These are phyloP conservation scores for Chaitophorus viminalis DNA, from an alignment of 2,888 invertebrate genomes.

Conservation along the genomic window DNA sequence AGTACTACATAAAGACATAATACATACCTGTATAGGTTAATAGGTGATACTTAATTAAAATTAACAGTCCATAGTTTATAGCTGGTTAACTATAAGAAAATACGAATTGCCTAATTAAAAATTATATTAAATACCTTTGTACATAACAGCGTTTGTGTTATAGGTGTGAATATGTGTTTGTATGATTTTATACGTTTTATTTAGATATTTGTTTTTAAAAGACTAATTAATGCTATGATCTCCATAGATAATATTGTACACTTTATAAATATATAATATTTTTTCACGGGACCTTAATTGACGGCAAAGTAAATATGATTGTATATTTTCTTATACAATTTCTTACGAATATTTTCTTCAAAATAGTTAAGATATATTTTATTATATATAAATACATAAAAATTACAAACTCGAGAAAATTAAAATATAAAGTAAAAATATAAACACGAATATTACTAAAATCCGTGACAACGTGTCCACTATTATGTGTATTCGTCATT, in stretches of 20 bases:
- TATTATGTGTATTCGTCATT: not conserved
- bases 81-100: constrained; percentile 38
- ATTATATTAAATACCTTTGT: constrained; percentile 40
- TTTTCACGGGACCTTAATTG: not conserved
- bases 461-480: too few species aligned
- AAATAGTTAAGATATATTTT: not conserved
- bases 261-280: not conserved
- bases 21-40: constrained; percentile 30
- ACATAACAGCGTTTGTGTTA: constrained; percentile 11
- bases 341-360: not conserved
- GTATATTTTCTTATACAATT: too few species aligned
- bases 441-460: too few species aligned
- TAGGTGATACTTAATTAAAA: constrained; percentile 31
- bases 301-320: not conserved
- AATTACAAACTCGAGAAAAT: not conserved
- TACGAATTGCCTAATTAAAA: constrained; percentile 41
- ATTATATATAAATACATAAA: not conserved
- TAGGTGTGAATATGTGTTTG: constrained; percentile 1
- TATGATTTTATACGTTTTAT: not conserved
- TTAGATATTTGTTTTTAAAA: not conserved
- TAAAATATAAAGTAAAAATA: too few species aligned
- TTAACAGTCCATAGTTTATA: constrained; percentile 48
- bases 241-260: not conserved
- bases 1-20: too few species aligned
- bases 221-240: constrained; percentile 13